Conservation (phyloP, 2,888 invertebrate genomes). For the Linnaemya tessellans region DNA sequence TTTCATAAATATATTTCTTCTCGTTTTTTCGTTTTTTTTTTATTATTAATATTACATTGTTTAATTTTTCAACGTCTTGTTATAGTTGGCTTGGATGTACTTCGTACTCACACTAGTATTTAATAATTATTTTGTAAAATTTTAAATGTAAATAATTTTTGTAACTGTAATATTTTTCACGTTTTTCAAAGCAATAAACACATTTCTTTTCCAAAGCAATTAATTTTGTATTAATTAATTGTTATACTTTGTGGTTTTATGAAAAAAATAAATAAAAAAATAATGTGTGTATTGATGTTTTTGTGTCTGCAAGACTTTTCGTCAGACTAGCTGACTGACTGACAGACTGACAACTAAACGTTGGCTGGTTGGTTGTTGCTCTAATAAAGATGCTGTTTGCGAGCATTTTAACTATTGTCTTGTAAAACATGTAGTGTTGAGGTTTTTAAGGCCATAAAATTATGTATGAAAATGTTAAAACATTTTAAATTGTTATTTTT, state of each 20-base stretch:
- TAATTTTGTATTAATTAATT: constrained; percentile 65
- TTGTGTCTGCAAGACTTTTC: not conserved
- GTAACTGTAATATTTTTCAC: constrained; percentile 41
- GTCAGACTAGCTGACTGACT: not conserved
- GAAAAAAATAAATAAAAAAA: no score
- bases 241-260: constrained; percentile 31
- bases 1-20: not conserved
- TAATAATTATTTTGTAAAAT: constrained; percentile 42
- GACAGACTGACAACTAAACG: constrained; percentile 3
- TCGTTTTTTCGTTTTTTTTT: constrained; percentile 3
- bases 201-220: constrained; percentile 51
- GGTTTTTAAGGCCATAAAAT: constrained; percentile 63
- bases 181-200: constrained; percentile 50
- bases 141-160: constrained; percentile 37
- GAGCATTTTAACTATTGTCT: constrained; percentile 54
- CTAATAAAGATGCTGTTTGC: constrained; percentile 61
- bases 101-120: constrained; percentile 13
- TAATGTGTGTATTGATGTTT: constrained; percentile 13
- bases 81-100: constrained; percentile 23
- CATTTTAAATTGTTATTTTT: constrained; percentile 71
- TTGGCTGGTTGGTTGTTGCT: constrained; percentile 52
- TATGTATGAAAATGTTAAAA: constrained; percentile 58
- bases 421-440: constrained; percentile 53
- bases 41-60: constrained; percentile 26
- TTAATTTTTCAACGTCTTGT: constrained; percentile 34